These are phyloP conservation scores for Actenoides hombroni DNA, from an alignment of 2,113 vertebrate genomes.

Conservation along the genomic window DNA sequence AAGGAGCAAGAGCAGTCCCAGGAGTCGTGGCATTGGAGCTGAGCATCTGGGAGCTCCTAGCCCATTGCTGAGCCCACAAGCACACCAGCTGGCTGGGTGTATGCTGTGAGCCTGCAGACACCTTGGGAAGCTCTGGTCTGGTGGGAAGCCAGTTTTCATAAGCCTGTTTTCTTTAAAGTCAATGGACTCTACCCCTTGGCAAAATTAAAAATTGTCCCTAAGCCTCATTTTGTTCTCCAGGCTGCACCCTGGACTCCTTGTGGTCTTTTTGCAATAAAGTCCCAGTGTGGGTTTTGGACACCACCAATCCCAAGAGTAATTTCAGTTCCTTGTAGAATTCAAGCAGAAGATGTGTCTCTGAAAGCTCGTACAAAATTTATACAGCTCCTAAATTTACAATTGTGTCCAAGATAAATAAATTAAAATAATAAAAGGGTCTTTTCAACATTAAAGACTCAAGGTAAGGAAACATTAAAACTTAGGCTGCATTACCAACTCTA, in stretches of 20 bases:
- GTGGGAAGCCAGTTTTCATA: not conserved
- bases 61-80: rapidly evolving
- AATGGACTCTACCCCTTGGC: not conserved
- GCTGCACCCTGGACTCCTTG: not conserved
- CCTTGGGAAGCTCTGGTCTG: not conserved
- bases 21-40: rapidly evolving
- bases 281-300: not conserved
- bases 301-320: not conserved
- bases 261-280: not conserved
- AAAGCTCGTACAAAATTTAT: not conserved
- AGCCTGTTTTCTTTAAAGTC: not conserved
- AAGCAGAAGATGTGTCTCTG: not conserved
- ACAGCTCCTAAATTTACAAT: not conserved
- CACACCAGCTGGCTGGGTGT: not conserved
- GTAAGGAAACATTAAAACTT: not conserved
- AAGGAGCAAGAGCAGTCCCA: not conserved
- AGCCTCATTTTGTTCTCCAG: not conserved
- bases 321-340: not conserved
- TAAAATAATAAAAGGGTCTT: not conserved
- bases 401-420: not conserved
- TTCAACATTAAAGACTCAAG: not conserved
- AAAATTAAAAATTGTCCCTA: not conserved
- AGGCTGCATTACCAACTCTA: not conserved
- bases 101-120: not conserved
- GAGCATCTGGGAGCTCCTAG: not conserved